Conservation (phyloP, 2,113 vertebrate species). For the Corythoichthys intestinalis region DNA sequence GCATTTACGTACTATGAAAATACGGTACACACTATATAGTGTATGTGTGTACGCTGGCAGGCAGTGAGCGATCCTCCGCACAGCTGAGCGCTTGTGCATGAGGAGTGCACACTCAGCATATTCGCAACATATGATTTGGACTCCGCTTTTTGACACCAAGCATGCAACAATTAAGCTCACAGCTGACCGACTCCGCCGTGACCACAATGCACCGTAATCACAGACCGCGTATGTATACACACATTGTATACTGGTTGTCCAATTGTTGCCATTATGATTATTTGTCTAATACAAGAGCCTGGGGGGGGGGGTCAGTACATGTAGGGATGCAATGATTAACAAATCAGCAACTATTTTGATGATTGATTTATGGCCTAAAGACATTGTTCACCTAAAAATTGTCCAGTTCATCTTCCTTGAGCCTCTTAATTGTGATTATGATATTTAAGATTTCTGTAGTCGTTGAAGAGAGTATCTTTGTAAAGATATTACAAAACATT, state of each 20-base stretch:
- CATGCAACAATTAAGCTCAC: not conserved
- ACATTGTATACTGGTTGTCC: not conserved
- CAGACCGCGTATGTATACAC: not conserved
- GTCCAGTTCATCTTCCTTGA: no score
- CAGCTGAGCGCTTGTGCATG: slow-evolving; percentile 15
- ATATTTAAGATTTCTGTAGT: no score
- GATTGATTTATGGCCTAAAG: no score
- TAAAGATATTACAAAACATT: no score
- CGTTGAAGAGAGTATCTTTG: no score
- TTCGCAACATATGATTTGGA: slow-evolving; percentile 3
- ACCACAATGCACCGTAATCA: not conserved
- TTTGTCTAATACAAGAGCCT: not conserved
- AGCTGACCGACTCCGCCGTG: not conserved
- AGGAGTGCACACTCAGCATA: slow-evolving; percentile 1
- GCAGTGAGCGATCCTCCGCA: not conserved
- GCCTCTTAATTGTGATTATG: no score
- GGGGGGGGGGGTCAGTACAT: no score
- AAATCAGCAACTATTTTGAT: no score
- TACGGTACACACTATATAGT: slow-evolving; percentile 9
- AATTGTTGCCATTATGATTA: not conserved
- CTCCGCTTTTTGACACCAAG: not conserved
- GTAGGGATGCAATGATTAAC: no score
- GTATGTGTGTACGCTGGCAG: slow-evolving; percentile 2
- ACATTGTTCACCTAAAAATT: no score
- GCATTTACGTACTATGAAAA: not conserved